Conservation (phyloP, 2,888 invertebrate species). For the Hypolimnas misippus region DNA sequence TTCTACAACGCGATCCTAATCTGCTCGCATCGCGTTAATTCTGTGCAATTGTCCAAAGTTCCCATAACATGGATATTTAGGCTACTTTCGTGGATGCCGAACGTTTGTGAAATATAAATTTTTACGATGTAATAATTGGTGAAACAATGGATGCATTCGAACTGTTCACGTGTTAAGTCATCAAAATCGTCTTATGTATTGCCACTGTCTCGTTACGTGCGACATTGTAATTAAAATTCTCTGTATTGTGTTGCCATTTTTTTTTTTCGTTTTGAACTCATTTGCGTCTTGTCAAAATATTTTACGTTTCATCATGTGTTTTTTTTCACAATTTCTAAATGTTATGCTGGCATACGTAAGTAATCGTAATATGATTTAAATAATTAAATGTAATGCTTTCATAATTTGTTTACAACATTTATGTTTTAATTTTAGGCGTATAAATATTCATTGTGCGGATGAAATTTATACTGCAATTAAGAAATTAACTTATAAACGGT, state of each 20-base stretch:
- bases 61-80: constrained; percentile 37
- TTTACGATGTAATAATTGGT: constrained; percentile 41
- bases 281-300: too few relatives aligned
- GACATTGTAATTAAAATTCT: constrained; percentile 29
- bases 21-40: constrained; percentile 15
- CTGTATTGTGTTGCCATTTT: constrained; percentile 10
- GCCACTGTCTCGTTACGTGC: constrained; percentile 20
- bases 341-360: not conserved
- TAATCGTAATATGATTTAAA: not conserved
- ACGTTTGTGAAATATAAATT: constrained; percentile 35
- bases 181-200: constrained; percentile 18
- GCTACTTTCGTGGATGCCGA: constrained; percentile 34
- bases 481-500: not conserved
- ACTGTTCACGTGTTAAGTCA: constrained; percentile 36
- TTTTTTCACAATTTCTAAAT: not conserved
- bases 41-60: constrained; percentile 28
- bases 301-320: not conserved
- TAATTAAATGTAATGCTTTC: not conserved
- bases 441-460: not conserved
- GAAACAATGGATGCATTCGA: constrained; percentile 33
- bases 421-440: not conserved
- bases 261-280: not conserved
- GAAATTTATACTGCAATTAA: not conserved
- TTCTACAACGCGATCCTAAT: constrained; percentile 2
- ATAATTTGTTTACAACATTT: constrained; percentile 4